Evolutionary conservation across 2,113 vertebrate species (phyloP), one percentile per base, ranked within the genome.

Genomic region (Pteropus alecto): DNA sequence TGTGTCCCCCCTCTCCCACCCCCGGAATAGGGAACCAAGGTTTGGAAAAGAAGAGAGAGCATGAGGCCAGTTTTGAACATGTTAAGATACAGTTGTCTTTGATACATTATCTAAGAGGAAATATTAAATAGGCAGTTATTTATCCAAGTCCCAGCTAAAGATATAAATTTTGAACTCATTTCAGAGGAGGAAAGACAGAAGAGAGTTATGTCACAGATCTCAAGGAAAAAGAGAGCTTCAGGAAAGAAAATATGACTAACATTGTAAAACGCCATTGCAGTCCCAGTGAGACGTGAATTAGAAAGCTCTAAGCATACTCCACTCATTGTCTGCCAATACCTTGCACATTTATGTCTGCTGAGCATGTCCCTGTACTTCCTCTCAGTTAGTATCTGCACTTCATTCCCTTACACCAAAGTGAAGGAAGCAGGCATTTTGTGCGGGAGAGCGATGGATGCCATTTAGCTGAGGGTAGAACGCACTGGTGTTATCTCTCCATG

Each of bases 401-500:
- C 65, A 4, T 3, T 26, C 30, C 58, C 54, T 88, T 77, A 30
- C 7, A 21, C 30, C 24, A 63, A 12, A 33, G 48, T 2, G 33
- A 74, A 41, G 30, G 51, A 51, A 60, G n/a, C 7, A n/a, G 73
- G 26, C 21, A 10, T 33, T 67, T n/a, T 58, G 46, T 38, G 41
- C 33, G 24, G 33, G 30, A 77, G 46, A 54, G n/a, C 5, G 24
- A 15, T 3, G 6, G 8, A 4, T 1, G 58, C 73, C 2, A 0
- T 28, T 51, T 5, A 7, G 2, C 48, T 6, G 11, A 54, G 61
- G 24, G 30, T 1, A 10, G 43, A 48, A 24, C 10, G 6, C 5
- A 0, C 48, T 10, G 2, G 3, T 2, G 41, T 1, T 16, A 33
- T 6, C 43, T 41, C 46, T 0, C 21, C 35, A 38, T 13, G 18